Conservation (phyloP, 2,797 vertebrate species). For the Euthynnus affinis region DNA sequence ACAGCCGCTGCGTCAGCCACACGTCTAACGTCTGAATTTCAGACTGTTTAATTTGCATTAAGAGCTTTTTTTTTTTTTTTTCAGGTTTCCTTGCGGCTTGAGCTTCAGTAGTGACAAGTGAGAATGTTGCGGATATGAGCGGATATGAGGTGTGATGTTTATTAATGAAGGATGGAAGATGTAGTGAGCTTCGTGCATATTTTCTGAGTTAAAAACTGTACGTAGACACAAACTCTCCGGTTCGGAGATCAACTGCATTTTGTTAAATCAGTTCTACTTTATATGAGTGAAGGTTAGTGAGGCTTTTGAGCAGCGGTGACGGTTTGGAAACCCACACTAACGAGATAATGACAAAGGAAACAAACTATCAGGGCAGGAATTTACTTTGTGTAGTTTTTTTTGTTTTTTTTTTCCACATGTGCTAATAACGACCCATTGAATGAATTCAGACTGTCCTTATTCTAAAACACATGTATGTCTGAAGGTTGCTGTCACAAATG, state of each 20-base stretch:
- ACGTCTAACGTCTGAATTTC: not conserved
- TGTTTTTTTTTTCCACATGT: not conserved
- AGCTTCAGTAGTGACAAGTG: not conserved
- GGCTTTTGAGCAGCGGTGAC: not conserved
- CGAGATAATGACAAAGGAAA: slow-evolving; percentile 1
- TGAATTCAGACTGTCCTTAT: slow-evolving; percentile 41
- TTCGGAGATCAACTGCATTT: not conserved
- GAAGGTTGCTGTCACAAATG: slow-evolving; percentile 61
- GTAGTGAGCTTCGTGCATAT: not conserved
- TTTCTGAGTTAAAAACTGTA: not conserved
- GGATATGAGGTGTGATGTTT: not conserved
- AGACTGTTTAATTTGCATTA: not conserved
- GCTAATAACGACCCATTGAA: slow-evolving; percentile 42
- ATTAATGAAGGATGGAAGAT: slow-evolving; percentile 40
- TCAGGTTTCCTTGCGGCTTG: not conserved
- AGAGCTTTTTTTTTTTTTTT: not conserved
- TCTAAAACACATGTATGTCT: slow-evolving; percentile 22
- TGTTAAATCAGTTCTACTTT: not conserved
- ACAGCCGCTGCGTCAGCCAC: not conserved
- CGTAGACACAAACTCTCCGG: not conserved
- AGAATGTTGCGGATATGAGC: not conserved
- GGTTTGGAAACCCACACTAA: not conserved
- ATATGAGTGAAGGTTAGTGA: not conserved
- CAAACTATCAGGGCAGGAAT: not conserved
- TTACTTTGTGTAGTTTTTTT: not conserved